Evolutionary conservation across 2,888 invertebrate genomes (phyloP), one percentile per base, ranked within the genome.

Genomic region (Ichneumon xanthorius): DNA sequence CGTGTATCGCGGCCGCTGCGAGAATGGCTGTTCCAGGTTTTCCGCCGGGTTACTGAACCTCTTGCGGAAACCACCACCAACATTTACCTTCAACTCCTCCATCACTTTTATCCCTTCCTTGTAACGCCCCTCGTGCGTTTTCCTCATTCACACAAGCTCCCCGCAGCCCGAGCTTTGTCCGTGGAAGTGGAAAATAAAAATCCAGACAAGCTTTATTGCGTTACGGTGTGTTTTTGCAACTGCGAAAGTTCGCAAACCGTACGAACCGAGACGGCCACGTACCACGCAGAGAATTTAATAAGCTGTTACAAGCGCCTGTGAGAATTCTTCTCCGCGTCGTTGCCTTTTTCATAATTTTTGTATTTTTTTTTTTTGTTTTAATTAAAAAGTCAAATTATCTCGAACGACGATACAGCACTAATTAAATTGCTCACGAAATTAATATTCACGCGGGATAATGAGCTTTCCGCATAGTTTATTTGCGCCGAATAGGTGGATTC

Each of bases 341-440:
- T 58, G 58, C 26, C 26, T 14, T 22, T 58, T 58, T 26, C 58
- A 22, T 58, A 26, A 26, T 58, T 58, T 58, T 55, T 9, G 11
- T 19, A 1, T 55, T 2, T 55, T 58, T 11, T 22, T 58, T 22
- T 58, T 58, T 58, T 11, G 0, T 22, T 58, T 58, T 26, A 26
- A 58, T 58, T 58, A 58, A 58, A 58, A 58, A 58, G 58, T 58
- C 58, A 58, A 58, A 58, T 58, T 58, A 58, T 58, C 22, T 26
- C 26, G 26, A 58, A 58, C 11, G 4, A 9, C 58, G 22, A 58
- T 58, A 58, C 58, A 1, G 22, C 14, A 58, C 26, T 26, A 26
- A 58, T 58, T 22, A 58, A 58, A 58, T 58, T 58, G 58, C 58
- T 26, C 58, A 26, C 26, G 11, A 26, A 58, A 58, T 58, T 58